Evolutionary conservation across 2,888 invertebrate genomes (phyloP).

Genomic region (Malthinus flaveolus): DNA sequence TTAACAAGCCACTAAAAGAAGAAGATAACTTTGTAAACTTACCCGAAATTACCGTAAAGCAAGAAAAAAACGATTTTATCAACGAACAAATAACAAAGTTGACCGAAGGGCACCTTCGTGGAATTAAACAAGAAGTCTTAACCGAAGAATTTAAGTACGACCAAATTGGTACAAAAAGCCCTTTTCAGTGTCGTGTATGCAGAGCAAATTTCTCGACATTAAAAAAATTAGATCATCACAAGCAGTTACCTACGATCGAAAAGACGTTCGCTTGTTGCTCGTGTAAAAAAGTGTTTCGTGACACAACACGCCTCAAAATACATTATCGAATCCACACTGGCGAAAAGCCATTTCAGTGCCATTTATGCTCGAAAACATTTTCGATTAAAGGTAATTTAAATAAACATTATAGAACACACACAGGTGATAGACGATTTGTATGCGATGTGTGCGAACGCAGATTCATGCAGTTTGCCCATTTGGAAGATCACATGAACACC

Average conservation of each 20-base stretch:
- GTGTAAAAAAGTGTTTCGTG: constrained; percentile 46
- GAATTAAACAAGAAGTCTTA: constrained; percentile 4
- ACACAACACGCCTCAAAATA: constrained; percentile 47
- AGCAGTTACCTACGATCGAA: constrained; percentile 37
- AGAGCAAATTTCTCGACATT: constrained; percentile 36
- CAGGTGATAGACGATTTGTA: constrained; percentile 42
- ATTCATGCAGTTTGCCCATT: constrained; percentile 49
- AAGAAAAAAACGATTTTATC: background rate
- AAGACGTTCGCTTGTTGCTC: constrained; percentile 45
- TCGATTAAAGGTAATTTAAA: constrained; percentile 50
- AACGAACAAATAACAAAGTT: background rate
- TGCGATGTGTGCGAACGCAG: constrained; percentile 46
- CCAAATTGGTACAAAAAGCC: constrained; percentile 15
- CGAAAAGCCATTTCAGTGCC: constrained; percentile 48
- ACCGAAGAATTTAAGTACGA: constrained; percentile 11
- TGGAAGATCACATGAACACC: constrained; percentile 48
- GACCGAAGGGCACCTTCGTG: too few relatives aligned
- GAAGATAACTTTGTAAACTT: background rate
- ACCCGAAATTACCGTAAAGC: constrained; percentile 4
- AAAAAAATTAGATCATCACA: constrained; percentile 38
- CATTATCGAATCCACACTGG: constrained; percentile 48
- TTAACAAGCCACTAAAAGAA: background rate
- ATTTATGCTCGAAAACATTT: constrained; percentile 45
- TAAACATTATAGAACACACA: constrained; percentile 49
- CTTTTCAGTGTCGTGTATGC: constrained; percentile 43